phyloP scores from a whole-genome alignment of 2,888 invertebrate species.

The Pristionchus japonicus region DNA sequence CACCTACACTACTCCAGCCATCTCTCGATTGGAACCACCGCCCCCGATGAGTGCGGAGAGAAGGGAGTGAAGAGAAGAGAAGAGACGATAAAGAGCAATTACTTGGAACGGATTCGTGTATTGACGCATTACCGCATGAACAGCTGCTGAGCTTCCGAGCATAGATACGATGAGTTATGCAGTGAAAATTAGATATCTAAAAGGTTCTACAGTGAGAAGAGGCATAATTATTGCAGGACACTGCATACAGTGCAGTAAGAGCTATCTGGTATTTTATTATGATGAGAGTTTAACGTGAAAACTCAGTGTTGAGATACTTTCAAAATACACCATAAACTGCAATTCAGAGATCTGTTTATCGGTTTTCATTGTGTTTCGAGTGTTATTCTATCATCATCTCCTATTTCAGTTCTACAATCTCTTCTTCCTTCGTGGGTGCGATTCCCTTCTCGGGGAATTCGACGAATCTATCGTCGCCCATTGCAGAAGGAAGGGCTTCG shows the following conservation, averaged over 20 bases:
- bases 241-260: no score
- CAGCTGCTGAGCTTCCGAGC: no score
- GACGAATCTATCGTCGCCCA: no score
- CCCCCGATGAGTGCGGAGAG: not conserved
- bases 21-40: constrained; percentile 11
- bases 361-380: not conserved
- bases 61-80: not conserved
- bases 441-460: constrained; percentile 18
- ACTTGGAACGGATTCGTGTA: not conserved
- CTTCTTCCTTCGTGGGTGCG: not conserved
- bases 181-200: no score
- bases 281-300: no score
- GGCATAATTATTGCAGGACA: no score
- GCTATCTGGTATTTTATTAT: no score
- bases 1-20: not conserved
- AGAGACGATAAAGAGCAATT: constrained; percentile 15
- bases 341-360: constrained; percentile 8
- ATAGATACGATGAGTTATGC: not conserved
- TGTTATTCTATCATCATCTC: not conserved
- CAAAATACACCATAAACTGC: no score
- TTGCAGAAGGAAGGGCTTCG: not conserved
- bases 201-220: no score
- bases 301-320: no score
- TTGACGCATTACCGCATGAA: not conserved
- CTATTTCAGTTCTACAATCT: not conserved